Evolutionary conservation across 2,797 vertebrate genomes (phyloP).

Genomic region (Oceanodroma leucorhoa): DNA sequence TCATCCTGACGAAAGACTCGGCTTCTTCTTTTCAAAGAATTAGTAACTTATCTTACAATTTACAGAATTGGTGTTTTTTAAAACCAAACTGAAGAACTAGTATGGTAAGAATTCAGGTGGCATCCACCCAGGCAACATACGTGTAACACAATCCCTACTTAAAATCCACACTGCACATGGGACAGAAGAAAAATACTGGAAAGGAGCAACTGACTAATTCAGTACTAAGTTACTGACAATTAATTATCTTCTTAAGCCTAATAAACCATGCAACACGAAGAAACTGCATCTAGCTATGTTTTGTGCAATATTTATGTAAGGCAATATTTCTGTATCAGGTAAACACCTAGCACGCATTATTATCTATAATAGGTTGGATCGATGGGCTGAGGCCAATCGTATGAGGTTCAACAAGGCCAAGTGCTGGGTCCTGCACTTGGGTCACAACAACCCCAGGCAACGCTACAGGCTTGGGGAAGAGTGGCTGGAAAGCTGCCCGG

Average conservation of each 20-base stretch:
- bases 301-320: neutral
- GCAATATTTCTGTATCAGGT: neutral
- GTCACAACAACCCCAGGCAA: too few relatives aligned
- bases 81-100: neutral
- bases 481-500: too few relatives aligned
- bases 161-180: neutral
- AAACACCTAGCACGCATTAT: neutral
- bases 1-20: neutral
- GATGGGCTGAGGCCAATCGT: too few relatives aligned
- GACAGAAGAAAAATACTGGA: neutral
- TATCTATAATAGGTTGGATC: too few relatives aligned
- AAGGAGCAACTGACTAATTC: neutral
- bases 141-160: neutral
- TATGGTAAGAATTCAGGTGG: neutral
- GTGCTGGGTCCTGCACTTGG: too few relatives aligned
- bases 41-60: neutral
- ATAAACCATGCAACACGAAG: neutral
- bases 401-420: too few relatives aligned
- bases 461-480: too few relatives aligned
- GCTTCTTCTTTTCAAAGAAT: neutral
- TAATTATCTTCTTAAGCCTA: neutral
- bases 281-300: neutral
- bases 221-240: neutral
- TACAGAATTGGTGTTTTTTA: neutral
- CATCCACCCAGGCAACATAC: accelerated